phyloP scores from a whole-genome alignment of 2,888 invertebrate genomes.

The Lampropteryx suffumata region DNA sequence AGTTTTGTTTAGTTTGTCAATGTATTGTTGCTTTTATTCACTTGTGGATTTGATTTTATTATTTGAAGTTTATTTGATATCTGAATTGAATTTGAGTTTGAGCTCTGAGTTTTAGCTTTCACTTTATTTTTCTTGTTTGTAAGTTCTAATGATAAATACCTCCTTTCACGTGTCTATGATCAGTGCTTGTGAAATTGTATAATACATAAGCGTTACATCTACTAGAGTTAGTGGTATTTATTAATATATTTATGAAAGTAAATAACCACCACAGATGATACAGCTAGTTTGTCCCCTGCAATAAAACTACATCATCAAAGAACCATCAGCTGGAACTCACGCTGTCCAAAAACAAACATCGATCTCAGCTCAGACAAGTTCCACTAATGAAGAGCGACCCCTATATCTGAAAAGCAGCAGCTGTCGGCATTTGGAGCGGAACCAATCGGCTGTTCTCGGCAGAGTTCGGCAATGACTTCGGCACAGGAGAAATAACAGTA shows the following conservation, averaged over 20 bases:
- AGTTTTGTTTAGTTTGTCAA: slow-evolving; percentile 58
- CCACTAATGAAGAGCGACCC: slow-evolving; percentile 79
- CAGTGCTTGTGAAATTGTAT: no score
- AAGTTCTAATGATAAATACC: no score
- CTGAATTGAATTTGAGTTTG: slow-evolving; percentile 10
- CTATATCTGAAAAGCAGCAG: slow-evolving; percentile 78
- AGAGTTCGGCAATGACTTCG: slow-evolving; percentile 61
- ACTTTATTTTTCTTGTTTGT: not conserved
- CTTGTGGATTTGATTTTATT: slow-evolving; percentile 40
- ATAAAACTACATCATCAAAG: slow-evolving; percentile 71
- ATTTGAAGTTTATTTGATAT: slow-evolving; percentile 8
- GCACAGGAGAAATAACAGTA: slow-evolving; percentile 24
- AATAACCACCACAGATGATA: slow-evolving; percentile 1
- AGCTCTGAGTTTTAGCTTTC: not conserved
- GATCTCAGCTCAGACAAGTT: slow-evolving; percentile 79
- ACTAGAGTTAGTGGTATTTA: no score
- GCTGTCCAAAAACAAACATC: slow-evolving; percentile 81
- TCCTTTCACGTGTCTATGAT: no score
- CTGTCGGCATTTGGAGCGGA: slow-evolving; percentile 79
- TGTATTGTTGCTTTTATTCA: slow-evolving; percentile 47
- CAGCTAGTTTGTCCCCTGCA: slow-evolving; percentile 36
- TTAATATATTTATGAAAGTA: no score
- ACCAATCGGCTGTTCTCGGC: slow-evolving; percentile 69
- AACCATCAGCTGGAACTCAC: slow-evolving; percentile 67
- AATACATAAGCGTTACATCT: no score